Evolutionary conservation across 2,888 invertebrate genomes (phyloP), one percentile per base, ranked within the genome.

Genomic region (Polydrusus tereticollis): DNA sequence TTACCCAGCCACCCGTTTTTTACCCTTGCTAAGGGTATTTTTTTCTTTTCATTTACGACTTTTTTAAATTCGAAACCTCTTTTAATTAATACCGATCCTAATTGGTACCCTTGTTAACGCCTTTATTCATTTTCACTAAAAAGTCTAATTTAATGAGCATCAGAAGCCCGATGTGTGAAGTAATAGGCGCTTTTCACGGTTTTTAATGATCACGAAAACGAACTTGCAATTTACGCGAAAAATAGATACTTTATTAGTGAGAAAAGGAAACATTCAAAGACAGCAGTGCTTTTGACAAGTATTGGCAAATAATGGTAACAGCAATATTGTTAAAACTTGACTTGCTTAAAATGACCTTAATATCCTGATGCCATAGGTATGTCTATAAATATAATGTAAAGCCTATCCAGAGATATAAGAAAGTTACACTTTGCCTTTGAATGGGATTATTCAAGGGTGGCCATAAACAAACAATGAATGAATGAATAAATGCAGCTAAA

Each of bases 161-260:
- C 41, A 52, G 45, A 38, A 14, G 36, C 21, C 63, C 52, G 60
- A 69, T 59, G 68, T 63, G 63, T 69, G 63, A 57, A 69, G 70
- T 65, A 65, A 70, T 65, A 47, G 65, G 65, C 18, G 33, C 58
- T 58, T 65, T 64, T 70, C 26, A 36, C 20, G 36, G 63, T 52
- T 65, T 47, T 70, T 76, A 75, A 76, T 73, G 73, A 72, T 72
- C 67, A 72, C 55, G 55, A 59, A 41, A 55, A 57, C 38, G 73
- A 69, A 73, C 68, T 65, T 75, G 75, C 76, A 74, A 74, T 76
- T 77, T 77, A 69, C 59, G 75, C 70, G 76, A 74, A 77, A 78
- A 73, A 75, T 76, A 74, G 75, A 77, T 76, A 69, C 77, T 76
- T 77, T 71, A 77, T 77, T 77, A 72, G 70, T 66, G 72, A 60